phyloP scores from a whole-genome alignment of 35 echinoderm and acorn worm species.

The Acanthaster planci region DNA sequence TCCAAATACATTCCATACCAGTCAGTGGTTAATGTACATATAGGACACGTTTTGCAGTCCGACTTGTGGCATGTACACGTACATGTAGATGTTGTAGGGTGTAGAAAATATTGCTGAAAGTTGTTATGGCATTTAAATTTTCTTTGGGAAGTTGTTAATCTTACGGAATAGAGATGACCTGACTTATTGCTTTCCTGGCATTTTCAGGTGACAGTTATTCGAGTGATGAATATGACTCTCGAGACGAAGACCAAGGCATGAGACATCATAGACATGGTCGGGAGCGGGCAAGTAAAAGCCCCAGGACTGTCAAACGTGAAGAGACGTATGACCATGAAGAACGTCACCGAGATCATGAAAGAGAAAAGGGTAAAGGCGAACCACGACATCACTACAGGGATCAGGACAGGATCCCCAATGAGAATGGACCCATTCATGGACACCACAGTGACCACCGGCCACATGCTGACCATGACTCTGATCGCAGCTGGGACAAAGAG shows the following conservation, averaged over 20 bases:
- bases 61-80: too few species aligned
- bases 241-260: background rate
- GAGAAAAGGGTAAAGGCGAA: background rate
- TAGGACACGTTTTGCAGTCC: too few species aligned
- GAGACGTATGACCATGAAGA: background rate
- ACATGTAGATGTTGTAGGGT: too few species aligned
- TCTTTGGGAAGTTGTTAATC: too few species aligned
- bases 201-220: constrained; percentile 10
- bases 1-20: too few species aligned
- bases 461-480: background rate
- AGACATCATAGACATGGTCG: background rate
- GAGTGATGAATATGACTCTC: constrained; percentile 17
- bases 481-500: background rate
- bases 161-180: too few species aligned
- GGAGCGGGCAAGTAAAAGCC: background rate
- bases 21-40: too few species aligned
- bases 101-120: too few species aligned
- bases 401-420: background rate
- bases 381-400: background rate
- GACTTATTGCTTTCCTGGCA: background rate
- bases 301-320: background rate
- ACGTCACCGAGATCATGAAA: background rate
- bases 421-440: background rate
- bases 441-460: background rate
- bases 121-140: too few species aligned